Evolutionary conservation across 2,888 invertebrate species (phyloP).

Genomic region (Ornithoptera alexandrae): DNA sequence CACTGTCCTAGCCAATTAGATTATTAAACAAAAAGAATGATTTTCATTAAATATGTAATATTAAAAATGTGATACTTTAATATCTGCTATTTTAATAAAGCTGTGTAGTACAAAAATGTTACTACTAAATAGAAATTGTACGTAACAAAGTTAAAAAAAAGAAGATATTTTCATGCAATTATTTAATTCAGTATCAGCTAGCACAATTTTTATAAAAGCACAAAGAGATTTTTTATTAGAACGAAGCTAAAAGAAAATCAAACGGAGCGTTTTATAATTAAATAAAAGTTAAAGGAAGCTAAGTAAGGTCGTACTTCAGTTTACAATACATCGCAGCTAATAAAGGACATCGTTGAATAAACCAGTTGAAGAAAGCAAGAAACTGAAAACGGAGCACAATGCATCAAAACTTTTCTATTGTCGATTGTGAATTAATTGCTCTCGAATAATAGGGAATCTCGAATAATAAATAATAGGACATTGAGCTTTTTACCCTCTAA

Average conservation of each 20-base stretch:
- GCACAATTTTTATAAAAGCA: neutral
- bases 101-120: no score
- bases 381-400: conserved; percentile 66
- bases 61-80: no score
- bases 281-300: conserved; percentile 23
- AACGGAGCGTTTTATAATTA: conserved; percentile 20
- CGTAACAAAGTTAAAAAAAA: neutral
- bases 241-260: conserved; percentile 3
- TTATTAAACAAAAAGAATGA: no score
- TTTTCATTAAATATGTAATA: no score
- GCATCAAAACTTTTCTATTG: conserved; percentile 75
- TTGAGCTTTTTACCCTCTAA: conserved; percentile 45
- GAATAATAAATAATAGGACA: conserved; percentile 55
- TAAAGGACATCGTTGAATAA: conserved; percentile 71
- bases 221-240: neutral
- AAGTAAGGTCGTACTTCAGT: conserved; percentile 34
- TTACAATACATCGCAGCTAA: conserved; percentile 67
- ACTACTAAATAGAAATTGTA: no score
- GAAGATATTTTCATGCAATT: neutral
- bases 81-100: no score
- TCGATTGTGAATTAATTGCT: conserved; percentile 74
- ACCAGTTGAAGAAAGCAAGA: conserved; percentile 67
- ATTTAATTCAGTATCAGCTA: neutral
- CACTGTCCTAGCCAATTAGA: no score
- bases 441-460: conserved; percentile 39